A percentile compares a stretch with the other conserved stretches of the same genome.
phyloP scores from a whole-genome alignment of 2,113 vertebrate species.

The Trogon surrucura region DNA sequence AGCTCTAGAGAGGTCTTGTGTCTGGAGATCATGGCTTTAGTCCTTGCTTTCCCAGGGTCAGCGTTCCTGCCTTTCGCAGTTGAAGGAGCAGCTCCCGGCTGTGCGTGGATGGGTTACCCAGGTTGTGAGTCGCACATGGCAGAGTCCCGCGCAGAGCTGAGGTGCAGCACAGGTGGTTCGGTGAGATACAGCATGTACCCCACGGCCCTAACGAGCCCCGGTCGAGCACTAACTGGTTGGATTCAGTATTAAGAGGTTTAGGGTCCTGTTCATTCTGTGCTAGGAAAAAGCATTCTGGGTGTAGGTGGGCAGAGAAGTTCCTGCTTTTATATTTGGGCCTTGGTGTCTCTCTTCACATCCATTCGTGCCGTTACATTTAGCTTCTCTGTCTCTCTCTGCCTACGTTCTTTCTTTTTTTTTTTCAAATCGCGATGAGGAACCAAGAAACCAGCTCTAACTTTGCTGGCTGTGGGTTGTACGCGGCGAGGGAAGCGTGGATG shows the following conservation, averaged over 20 bases:
- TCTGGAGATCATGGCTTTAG: not conserved
- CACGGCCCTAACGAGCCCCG: not conserved
- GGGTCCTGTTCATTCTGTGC: not conserved
- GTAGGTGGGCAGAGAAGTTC: not conserved
- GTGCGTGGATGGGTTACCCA: not conserved
- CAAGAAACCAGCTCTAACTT: not conserved
- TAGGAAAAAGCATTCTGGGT: not conserved
- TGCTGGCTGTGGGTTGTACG: not conserved
- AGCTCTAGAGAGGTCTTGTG: not conserved
- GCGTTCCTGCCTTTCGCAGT: not conserved
- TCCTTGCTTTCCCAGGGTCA: not conserved
- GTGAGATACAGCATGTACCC: not conserved
- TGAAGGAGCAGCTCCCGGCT: not conserved
- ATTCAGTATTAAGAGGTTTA: not conserved
- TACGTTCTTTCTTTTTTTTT: not conserved
- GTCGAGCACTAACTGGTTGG: not conserved
- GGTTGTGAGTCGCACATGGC: not conserved
- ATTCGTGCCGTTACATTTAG: not conserved
- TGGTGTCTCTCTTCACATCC: not conserved
- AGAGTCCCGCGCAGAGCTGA: not conserved
- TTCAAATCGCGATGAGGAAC: not conserved
- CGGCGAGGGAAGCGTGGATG: not conserved
- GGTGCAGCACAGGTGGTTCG: accelerated
- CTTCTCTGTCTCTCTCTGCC: not conserved
- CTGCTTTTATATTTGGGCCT: not conserved